Conservation (phyloP, 1,140 invertebrate genomes). For the roundworm (Caenorhabditis elegans) region DNA sequence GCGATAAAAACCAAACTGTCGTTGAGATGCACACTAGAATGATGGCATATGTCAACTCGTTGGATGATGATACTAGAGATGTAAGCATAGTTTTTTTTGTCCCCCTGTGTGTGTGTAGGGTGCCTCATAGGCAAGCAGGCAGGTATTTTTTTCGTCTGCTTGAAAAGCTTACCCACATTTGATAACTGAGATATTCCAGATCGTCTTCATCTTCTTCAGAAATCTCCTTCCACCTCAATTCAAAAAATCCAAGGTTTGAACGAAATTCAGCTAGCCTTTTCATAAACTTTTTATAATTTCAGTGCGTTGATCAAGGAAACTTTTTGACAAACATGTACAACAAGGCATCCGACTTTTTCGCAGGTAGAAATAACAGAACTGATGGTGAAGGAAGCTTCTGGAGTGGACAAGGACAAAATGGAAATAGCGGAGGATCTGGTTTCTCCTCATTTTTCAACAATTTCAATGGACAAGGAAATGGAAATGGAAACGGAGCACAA, state of each 20-base stretch:
- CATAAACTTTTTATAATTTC: background rate
- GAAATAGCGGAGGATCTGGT: background rate
- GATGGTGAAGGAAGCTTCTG: background rate
- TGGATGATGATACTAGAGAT: background rate
- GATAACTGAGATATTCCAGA: no score
- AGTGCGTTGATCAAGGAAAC: background rate
- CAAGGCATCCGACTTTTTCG: background rate
- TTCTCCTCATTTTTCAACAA: no score
- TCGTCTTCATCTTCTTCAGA: constrained; percentile 16
- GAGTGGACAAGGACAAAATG: background rate
- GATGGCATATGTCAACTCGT: background rate
- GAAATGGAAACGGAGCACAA: background rate
- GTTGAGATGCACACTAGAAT: background rate
- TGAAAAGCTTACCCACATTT: no score
- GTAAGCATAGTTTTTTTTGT: no score
- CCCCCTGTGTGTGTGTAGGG: no score
- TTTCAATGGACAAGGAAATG: no score
- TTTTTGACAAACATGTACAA: background rate
- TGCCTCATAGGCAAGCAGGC: no score
- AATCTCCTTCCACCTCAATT: background rate
- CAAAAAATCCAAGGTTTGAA: background rate
- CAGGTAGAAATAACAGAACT: no score
- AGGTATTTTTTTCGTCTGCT: no score
- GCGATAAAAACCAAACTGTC: background rate
- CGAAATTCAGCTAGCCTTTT: background rate